Base-by-base conservation (phyloP, 2,888 invertebrate species). In the Palloptera scutellata region DNA sequence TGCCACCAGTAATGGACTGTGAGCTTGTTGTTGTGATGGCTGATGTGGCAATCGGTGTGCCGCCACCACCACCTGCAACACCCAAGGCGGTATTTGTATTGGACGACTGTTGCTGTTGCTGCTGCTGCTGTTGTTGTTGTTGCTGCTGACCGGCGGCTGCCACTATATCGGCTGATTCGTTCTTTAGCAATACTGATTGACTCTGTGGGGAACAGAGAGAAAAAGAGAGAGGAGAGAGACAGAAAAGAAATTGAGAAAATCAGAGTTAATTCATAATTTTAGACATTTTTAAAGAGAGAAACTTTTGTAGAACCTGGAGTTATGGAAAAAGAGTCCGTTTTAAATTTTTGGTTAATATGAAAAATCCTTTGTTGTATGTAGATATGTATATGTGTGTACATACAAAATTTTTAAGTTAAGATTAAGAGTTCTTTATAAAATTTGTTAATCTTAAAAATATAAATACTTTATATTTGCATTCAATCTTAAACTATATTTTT, bases 101-200 rank as follows among this genome's bases (percentile, higher is more conserved):
- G 67, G 71, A 69, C 53, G 72, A 68, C 61, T 67, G 68, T 20
- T 66, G 61, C 20, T 70, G 86, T 76, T 70, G 65, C 30, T 66
- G 65, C 51, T 68, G 66, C 41, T 64, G 51, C 30, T 69, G 86
- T 77, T 70, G 65, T 15, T 61, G 65, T 40, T 64, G 68, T 52
- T 71, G 69, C 69, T 81, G 81, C 71, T 73, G 86, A 68, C 77
- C 76, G 65, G 77, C 75, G 64, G 74, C 74, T 67, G 85, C 82
- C 75, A 88, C 88, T 70, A 30, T 6, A 30, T 30, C 30, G 30
- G 30, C 6, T 30, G 87, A 84, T 78, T 89, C 89, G 74, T 87
- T 88, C 86, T 89, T 83, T 73, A 83, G 78, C 81, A 84, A 82
- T 81, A 83, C 82, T 83, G 83, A 78, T 74, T 30, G 30, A 30